Evolutionary conservation across 37 sponge, comb jelly and placozoan genomes (phyloP), one percentile per base, ranked within the genome.

Genomic region (Axinella damicornis): DNA sequence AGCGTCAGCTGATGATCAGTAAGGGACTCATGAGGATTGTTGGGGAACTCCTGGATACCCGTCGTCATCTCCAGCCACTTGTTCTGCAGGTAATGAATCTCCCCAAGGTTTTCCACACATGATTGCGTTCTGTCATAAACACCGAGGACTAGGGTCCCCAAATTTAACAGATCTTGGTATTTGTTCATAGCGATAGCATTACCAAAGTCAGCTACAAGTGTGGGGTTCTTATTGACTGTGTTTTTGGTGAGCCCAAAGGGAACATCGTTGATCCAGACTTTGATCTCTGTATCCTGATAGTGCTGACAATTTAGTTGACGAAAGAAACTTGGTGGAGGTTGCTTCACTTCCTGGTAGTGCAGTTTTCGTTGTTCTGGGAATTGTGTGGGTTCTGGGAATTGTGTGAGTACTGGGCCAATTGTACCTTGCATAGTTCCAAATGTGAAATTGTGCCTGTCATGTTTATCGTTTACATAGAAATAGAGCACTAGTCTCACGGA

Each of bases 401-500:
- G n/a, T n/a, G n/a, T n/a, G n/a, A n/a, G n/a, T n/a, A 70, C 34
- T 9, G 73, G 39, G 2, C 88, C 88, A 37, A 88, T 88, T 0
- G 75, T 53, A n/a, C 88, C 88, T 11, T 37, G 17, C 25, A 88
- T 59, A 65, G 53, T 24, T n/a, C 82, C 88, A 21, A 80, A 25
- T 24, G 67, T 72, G 33, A 22, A 14, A 66, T 66, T 71, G 17
- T 28, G 14, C 21, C 34, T 17, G 54, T 54, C 55, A 53, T 66
- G 34, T 1, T 15, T 12, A 35, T 39, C 5, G 25, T 82, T 71
- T 2, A 55, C 67, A 34, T 74, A 88, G 18, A 28, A 63, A 40
- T 52, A 63, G 34, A 88, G n/a, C 41, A 39, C 71, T 32, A 88
- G 52, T 66, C 65, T 33, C 18, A 88, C 69, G 1, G 58, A 32